Evolutionary conservation across 2,113 vertebrate species (phyloP).

Genomic region (Anthoscopus minutus): DNA sequence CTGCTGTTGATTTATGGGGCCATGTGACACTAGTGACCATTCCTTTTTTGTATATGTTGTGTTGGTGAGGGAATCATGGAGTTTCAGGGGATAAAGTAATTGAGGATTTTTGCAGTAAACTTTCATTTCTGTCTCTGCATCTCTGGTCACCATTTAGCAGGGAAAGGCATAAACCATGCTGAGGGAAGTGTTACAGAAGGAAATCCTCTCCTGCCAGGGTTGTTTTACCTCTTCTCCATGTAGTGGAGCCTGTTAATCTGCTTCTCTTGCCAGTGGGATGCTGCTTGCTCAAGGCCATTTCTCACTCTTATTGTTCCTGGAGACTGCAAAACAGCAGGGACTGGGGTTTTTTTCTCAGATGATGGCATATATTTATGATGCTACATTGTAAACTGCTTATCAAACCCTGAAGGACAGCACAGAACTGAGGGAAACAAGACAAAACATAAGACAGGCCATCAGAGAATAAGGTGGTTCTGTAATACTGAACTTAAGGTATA

Average conservation of each 20-base stretch:
- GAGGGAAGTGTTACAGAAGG: background rate
- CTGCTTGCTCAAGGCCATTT: background rate
- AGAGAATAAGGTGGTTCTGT: background rate
- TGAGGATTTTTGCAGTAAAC: background rate
- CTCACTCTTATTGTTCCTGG: conserved; percentile 13
- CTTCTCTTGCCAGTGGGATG: conserved; percentile 1
- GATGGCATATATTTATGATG: conserved; percentile 3
- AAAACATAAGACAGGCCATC: background rate
- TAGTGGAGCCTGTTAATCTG: conserved; percentile 2
- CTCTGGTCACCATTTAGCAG: background rate
- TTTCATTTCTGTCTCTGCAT: background rate
- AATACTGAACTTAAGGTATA: background rate
- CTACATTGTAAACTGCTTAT: background rate
- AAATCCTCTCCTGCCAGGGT: background rate
- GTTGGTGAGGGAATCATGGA: background rate
- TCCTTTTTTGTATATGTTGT: background rate
- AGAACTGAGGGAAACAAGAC: background rate
- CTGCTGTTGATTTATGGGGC: background rate
- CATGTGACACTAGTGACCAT: background rate
- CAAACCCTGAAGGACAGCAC: background rate
- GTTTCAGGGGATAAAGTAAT: background rate
- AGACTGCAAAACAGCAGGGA: background rate
- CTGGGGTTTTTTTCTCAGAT: background rate
- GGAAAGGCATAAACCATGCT: background rate
- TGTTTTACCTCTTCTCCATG: background rate